phyloP scores from a whole-genome alignment of 2,113 vertebrate genomes.

The Calyptommatus sinebrachiatus region DNA sequence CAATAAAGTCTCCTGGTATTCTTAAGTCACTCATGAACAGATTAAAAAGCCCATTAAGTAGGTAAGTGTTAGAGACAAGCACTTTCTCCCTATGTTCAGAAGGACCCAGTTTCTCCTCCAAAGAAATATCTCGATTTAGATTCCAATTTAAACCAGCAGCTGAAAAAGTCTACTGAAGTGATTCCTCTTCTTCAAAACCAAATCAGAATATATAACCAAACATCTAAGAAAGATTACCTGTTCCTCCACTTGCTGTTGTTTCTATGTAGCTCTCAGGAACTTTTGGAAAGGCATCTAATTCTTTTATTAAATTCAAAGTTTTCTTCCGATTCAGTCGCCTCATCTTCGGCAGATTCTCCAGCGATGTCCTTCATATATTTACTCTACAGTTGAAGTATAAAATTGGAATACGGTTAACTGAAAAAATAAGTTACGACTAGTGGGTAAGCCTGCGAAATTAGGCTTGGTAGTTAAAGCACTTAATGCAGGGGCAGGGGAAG shows the following conservation, averaged over 20 bases:
- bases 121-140: not conserved
- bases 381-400: constrained; percentile 52
- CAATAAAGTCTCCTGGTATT: too few relatives aligned
- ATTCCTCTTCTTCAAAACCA: not conserved
- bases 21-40: too few relatives aligned
- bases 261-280: constrained; percentile 96
- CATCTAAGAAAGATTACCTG: constrained; percentile 70
- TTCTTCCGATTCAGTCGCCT: constrained; percentile 94
- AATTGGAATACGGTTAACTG: constrained; percentile 14
- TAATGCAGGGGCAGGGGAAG: too few relatives aligned
- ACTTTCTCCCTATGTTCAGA: not conserved
- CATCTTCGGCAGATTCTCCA: constrained; percentile 76
- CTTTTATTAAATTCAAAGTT: constrained; percentile 91
- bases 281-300: constrained; percentile 96
- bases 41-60: too few relatives aligned
- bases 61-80: not conserved
- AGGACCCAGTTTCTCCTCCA: not conserved
- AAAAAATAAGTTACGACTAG: not conserved
- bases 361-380: constrained; percentile 73
- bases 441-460: too few relatives aligned
- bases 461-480: too few relatives aligned
- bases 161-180: not conserved
- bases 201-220: not conserved
- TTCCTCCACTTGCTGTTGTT: constrained; percentile 89
- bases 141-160: too few relatives aligned